Percentiles rank a stretch among this genome's conserved stretches.
Evolutionary conservation across 2,888 invertebrate species (phyloP).

Genomic region (Aporophyla nigra): DNA sequence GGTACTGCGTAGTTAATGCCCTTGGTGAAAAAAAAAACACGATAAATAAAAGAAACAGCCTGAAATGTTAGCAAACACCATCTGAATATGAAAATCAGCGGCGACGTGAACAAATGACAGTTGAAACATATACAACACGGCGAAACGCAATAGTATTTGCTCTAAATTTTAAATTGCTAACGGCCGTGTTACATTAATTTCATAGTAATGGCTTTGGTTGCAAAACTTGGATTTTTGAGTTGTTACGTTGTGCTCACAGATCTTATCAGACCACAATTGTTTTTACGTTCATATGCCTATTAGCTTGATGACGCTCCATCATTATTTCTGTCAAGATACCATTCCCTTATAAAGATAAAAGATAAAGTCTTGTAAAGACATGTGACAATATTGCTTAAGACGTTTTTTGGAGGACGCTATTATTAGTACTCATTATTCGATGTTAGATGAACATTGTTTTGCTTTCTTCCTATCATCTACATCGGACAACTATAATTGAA

Average conservation of each 20-base stretch:
- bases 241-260: constrained; percentile 48
- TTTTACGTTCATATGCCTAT: constrained; percentile 21
- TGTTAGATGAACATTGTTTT: background rate
- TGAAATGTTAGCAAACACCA: constrained; percentile 73
- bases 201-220: constrained; percentile 69
- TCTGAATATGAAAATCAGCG: constrained; percentile 83
- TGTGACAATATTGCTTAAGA: background rate
- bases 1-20: constrained; percentile 60
- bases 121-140: constrained; percentile 78
- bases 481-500: background rate
- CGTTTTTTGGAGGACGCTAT: background rate
- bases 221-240: constrained; percentile 60
- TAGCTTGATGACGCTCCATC: constrained; percentile 14
- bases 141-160: constrained; percentile 81
- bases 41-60: constrained; percentile 51
- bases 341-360: too few species aligned
- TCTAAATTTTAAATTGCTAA: constrained; percentile 86
- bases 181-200: constrained; percentile 85
- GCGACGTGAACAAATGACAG: constrained; percentile 81
- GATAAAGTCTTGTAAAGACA: background rate
- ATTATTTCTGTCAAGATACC: constrained; percentile 11
- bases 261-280: constrained; percentile 65
- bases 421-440: background rate
- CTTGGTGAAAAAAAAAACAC: constrained; percentile 61
- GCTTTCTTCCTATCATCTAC: background rate